Percentiles rank a stretch among this genome's conserved stretches.
These are phyloP conservation scores for Protobothrops flavoviridis DNA, from an alignment of 2,113 vertebrate species.

Conservation along the genomic window DNA sequence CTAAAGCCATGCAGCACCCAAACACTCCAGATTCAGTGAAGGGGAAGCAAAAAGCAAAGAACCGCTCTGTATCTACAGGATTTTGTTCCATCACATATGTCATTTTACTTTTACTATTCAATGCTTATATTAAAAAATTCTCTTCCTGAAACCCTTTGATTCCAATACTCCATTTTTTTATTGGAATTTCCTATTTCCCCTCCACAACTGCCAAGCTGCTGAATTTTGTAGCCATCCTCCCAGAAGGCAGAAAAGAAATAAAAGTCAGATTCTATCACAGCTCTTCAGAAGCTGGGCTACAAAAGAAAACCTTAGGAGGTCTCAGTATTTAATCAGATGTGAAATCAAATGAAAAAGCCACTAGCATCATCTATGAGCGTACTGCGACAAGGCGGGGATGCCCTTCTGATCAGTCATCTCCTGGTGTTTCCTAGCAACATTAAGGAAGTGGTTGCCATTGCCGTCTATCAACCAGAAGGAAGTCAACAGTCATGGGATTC, in stretches of 20 bases:
- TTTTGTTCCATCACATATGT: background rate
- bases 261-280: constrained; percentile 46
- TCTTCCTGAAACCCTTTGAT: constrained; percentile 56
- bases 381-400: constrained; percentile 66
- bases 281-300: constrained; percentile 65
- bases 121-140: constrained; percentile 32
- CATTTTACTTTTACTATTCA: constrained; percentile 51
- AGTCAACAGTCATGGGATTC: background rate
- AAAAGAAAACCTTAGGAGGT: constrained; percentile 69
- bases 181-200: constrained; percentile 48
- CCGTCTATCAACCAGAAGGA: background rate
- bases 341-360: constrained; percentile 78
- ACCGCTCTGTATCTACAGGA: constrained; percentile 27
- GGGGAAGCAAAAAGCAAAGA: background rate
- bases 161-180: constrained; percentile 54
- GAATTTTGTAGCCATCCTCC: constrained; percentile 43
- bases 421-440: background rate
- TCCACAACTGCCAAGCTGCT: constrained; percentile 48
- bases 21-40: constrained; percentile 39
- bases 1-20: background rate
- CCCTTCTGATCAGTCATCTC: background rate
- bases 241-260: constrained; percentile 61
- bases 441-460: background rate
- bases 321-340: constrained; percentile 75
- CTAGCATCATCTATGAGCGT: constrained; percentile 77